Base-by-base conservation (phyloP, 1,140 invertebrate genomes). In the Cepaea nemoralis region DNA sequence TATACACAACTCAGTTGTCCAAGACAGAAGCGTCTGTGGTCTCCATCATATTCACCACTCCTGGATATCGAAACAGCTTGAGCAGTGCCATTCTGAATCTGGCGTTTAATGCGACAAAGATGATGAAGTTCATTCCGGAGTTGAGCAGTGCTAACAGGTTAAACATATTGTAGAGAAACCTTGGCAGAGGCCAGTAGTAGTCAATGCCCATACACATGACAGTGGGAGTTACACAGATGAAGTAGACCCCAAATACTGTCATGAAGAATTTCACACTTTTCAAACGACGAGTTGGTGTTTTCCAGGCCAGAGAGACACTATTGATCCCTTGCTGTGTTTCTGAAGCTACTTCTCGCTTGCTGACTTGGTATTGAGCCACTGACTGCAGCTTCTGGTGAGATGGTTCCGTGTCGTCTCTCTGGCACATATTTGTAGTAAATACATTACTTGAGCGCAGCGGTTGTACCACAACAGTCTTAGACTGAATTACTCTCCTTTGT, bases 41-140 rank as follows among this genome's bases (percentile, higher is more conserved):
- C 14, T n/a, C n/a, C 22, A n/a, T 14, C 14, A 22, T 22, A 3
- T 55, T 55, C 22, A 24, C 50, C 24, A 55, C 50, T 55, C 22
- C n/a, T n/a, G 14, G 50, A 55, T 24, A 55, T 14, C 50, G 50
- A 2, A 55, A 3, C n/a, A 55, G 50, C 3, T 24, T 55, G 50
- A 55, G 50, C 24, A 76, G 27, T 3, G 73, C 37, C 40, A 37
- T 35, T 14, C 50, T 40, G 35, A 79, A 79, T 24, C n/a, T 69
- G 35, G 63, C 39, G 31, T 79, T 79, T 33, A 69, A 37, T 1
- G 39, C n/a, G 2, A 27, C n/a, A 27, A 42, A 79, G 22, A 79
- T 69, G 16, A 79, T 70, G 42, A 79, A 69, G 39, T 79, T 79
- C 63, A 79, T 79, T 3, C 77, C 77, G 1, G 77, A 79, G 39